Evolutionary conservation across 2,797 vertebrate species (phyloP), one percentile per base, ranked within the genome.

Genomic region (Coregonus suidteri): DNA sequence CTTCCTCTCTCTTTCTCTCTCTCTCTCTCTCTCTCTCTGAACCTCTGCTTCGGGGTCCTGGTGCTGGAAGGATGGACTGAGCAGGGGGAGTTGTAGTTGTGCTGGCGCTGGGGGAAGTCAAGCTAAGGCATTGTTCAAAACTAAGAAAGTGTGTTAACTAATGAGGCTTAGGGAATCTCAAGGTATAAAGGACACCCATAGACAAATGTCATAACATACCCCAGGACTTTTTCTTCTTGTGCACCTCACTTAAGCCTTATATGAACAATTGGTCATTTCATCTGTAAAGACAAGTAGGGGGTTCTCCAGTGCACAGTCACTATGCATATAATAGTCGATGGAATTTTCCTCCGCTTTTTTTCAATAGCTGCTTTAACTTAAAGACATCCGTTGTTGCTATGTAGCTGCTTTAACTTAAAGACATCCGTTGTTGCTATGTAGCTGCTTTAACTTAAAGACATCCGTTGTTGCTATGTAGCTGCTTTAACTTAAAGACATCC

Each of bases 111-210:
- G 93, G 93, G 91, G 92, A 93, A 91, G 88, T 92, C 92, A 93
- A 93, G 94, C 94, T 92, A 93, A 91, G 90, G 90, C 91, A 92
- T 94, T 95, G 93, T 95, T 95, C 93, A 95, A 94, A 94, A 93
- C 93, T 93, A 94, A 94, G 92, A 92, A 93, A 93, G 92, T 94
- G 94, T 95, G 93, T 94, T 94, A 94, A 94, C 93, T 95, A 95
- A 93, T 94, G 94, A 94, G 92, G 91, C 93, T 92, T 90, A 92
- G 87, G 93, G 92, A 93, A 90, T 93, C 91, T 92, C 87, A 88
- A 91, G 92, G 91, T 92, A 93, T 92, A 89, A 93, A 91, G 91
- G 89, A 93, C 91, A 91, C 89, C 91, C 90, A 85, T 88, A 90
- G 91, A 90, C 85, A 90, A 90, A 90, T 90, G 91, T 94, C 93